Evolutionary conservation across 2,888 invertebrate species (phyloP).

Genomic region (Cerastoderma edule): DNA sequence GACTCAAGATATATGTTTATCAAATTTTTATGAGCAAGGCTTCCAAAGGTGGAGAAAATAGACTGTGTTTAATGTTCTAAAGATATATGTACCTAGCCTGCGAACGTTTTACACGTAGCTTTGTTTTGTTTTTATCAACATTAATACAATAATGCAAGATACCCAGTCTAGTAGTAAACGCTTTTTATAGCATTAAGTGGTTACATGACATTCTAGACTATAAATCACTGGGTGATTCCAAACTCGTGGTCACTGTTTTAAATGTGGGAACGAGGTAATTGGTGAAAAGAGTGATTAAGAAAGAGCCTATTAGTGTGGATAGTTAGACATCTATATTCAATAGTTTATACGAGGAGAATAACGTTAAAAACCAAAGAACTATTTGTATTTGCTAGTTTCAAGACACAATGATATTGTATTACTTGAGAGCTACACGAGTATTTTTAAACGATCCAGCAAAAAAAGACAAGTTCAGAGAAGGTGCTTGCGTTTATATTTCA

Average conservation of each 20-base stretch:
- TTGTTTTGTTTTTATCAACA: background rate
- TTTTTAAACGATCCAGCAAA: too few relatives aligned
- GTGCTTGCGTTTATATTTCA: constrained; percentile 13
- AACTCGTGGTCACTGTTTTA: background rate
- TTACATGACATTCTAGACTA: background rate
- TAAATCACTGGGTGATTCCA: background rate
- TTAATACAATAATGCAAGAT: background rate
- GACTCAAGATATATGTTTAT: too few relatives aligned
- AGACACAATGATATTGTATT: too few relatives aligned
- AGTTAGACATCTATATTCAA: background rate
- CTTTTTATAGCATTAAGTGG: constrained; percentile 15
- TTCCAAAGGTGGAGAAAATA: too few relatives aligned
- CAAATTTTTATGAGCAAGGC: too few relatives aligned
- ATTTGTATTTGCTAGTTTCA: constrained; percentile 22
- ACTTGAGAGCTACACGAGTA: too few relatives aligned
- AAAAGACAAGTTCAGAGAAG: constrained; percentile 32
- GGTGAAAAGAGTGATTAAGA: background rate
- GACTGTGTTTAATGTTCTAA: background rate
- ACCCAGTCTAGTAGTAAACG: constrained; percentile 7
- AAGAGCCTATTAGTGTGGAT: constrained; percentile 1
- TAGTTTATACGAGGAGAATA: constrained; percentile 3
- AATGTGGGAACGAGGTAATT: constrained; percentile 19
- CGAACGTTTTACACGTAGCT: background rate
- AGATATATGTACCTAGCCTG: background rate
- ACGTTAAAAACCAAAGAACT: constrained; percentile 10